Evolutionary conservation across 2,113 vertebrate genomes (phyloP).

Genomic region (Piprites chloris): DNA sequence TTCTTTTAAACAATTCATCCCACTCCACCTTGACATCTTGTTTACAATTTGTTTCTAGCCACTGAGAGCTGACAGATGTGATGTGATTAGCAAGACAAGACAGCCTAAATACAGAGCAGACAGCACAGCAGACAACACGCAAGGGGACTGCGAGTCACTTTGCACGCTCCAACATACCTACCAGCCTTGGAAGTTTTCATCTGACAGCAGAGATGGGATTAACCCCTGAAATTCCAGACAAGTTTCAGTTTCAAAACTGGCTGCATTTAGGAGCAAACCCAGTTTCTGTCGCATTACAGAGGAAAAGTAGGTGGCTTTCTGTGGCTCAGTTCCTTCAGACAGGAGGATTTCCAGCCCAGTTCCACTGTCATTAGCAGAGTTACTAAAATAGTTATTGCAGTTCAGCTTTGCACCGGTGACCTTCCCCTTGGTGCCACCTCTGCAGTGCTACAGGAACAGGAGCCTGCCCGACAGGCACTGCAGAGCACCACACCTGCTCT

Average conservation of each 20-base stretch:
- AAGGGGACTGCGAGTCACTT: not conserved
- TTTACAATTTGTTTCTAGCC: not conserved
- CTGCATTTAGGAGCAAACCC: not conserved
- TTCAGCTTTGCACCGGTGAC: not conserved
- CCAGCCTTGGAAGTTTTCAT: not conserved
- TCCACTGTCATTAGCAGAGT: not conserved
- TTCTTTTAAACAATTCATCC: not conserved
- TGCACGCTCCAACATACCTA: not conserved
- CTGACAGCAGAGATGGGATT: not conserved
- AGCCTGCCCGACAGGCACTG: not conserved
- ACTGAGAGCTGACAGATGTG: conserved; percentile 4
- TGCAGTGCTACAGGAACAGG: not conserved
- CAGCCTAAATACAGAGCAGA: not conserved
- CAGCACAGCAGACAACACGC: not conserved
- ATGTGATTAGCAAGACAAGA: conserved; percentile 27
- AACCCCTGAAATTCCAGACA: not conserved
- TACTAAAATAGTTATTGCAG: not conserved
- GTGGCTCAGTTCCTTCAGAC: not conserved
- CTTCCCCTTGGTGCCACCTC: not conserved
- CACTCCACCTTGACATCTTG: conserved; percentile 19
- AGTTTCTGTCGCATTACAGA: not conserved
- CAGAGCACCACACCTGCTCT: not conserved
- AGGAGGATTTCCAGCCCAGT: not conserved
- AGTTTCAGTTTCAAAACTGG: not conserved
- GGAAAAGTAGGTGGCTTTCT: not conserved